These are phyloP conservation scores for Nomia melanderi DNA, from an alignment of 1,140 invertebrate species.

Conservation along the genomic window DNA sequence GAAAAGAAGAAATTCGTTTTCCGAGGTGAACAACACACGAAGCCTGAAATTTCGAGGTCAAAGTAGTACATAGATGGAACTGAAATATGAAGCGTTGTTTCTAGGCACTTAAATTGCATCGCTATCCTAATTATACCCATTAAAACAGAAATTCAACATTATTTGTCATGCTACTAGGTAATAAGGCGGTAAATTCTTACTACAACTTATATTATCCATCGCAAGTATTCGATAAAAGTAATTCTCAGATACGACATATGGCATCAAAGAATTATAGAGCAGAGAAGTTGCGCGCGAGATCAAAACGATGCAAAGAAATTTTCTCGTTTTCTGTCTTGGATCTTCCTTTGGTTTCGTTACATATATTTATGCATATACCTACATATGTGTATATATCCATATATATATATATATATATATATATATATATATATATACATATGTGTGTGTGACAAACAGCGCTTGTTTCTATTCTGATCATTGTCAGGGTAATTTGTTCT, in stretches of 20 bases:
- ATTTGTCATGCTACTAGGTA: constrained; percentile 79
- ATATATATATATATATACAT: no score
- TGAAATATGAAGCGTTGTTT: constrained; percentile 72
- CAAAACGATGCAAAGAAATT: constrained; percentile 5
- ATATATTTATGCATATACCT: no score
- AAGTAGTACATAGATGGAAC: constrained; percentile 72
- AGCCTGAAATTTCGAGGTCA: constrained; percentile 63
- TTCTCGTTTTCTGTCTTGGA: constrained; percentile 3
- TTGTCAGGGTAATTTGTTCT: no score
- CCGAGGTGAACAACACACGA: constrained; percentile 60
- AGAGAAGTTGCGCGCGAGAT: background rate
- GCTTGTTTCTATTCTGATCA: no score
- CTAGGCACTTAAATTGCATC: constrained; percentile 73
- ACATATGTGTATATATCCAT: no score
- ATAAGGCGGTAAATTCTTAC: constrained; percentile 78
- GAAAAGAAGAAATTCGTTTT: constrained; percentile 57
- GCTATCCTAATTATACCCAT: constrained; percentile 75
- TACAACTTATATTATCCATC: constrained; percentile 78
- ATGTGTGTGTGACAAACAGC: no score
- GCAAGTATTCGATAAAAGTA: constrained; percentile 73
- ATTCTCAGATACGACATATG: constrained; percentile 33
- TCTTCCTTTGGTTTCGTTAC: background rate
- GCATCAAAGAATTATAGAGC: background rate
- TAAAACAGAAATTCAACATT: constrained; percentile 73
- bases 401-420: no score